Base-by-base conservation (phyloP, 2,888 invertebrate species). In the Idaea straminata region DNA sequence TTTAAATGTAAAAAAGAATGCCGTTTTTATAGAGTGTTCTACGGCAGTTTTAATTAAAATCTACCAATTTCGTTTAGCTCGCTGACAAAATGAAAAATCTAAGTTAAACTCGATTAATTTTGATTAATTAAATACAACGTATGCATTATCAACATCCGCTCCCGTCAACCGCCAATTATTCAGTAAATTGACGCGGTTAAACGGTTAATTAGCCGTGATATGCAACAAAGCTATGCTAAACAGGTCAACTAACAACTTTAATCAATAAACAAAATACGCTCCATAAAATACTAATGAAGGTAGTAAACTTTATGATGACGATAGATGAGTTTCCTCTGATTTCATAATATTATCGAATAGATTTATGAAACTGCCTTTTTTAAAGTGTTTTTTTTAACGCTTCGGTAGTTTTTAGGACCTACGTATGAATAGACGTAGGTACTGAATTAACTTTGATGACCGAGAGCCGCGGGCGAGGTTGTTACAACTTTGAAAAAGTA, bases 101-200 rank as follows among this genome's bases (percentile, higher is more conserved):
- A 47, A 47, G 47, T 47, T 7, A 47, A 47, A 47, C 47, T 47
- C 47, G 10, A 47, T 47, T 47, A 47, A 47, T 47, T 47, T 47
- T 47, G 47, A 47, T 47, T 47, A 47, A 47, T 47, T 47, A 47
- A 47, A 47, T 47, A 47, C 47, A 47, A 7, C 47, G 47, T 47
- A 47, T 47, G 47, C 47, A 47, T 47, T 7, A 7, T 5, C 10
- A 47, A 10, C 47, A 47, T 47, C 47, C 47, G 47, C 13, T 47
- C 47, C 47, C 47, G 47, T 47, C 47, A 47, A 47, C 47, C 47
- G 47, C 47, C 47, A 47, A 47, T 47, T 47, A 47, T 47, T 47
- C 13, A 47, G 47, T 47, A 47, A 47, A 47, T 47, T 13, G 47
- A 47, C 10, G 47, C 47, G 47, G 47, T 47, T 47, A 47, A 47